These are phyloP conservation scores for Melopsittacus undulatus DNA, from an alignment of 2,797 vertebrate genomes.

Conservation along the genomic window DNA sequence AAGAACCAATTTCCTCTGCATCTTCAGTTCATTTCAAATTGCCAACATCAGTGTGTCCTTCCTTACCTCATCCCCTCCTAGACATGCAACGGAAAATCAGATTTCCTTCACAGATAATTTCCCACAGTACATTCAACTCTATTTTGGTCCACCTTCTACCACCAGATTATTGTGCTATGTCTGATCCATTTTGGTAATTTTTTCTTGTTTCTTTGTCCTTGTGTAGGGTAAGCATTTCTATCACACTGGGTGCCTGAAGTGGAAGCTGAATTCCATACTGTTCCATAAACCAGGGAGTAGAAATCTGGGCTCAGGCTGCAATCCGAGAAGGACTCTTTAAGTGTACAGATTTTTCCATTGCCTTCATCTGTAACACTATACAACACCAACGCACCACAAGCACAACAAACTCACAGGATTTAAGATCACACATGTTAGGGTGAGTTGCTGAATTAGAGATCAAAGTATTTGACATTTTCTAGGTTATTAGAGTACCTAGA, in stretches of 20 bases:
- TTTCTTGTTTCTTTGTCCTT: not conserved
- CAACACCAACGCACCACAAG: not conserved
- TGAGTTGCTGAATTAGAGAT: not conserved
- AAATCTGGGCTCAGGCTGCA: not conserved
- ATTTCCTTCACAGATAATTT: not conserved
- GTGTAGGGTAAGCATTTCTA: not conserved
- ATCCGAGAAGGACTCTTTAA: not conserved
- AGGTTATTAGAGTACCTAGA: not conserved
- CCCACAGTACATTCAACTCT: not conserved
- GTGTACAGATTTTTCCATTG: not conserved
- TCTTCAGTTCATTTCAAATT: not conserved
- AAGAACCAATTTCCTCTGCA: not conserved
- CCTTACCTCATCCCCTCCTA: not conserved
- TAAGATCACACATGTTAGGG: not conserved
- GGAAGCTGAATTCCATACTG: not conserved
- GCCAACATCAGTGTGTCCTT: not conserved
- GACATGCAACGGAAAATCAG: not conserved
- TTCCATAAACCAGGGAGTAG: not conserved
- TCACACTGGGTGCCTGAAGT: not conserved
- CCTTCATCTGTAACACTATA: not conserved
- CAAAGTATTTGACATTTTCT: constrained; percentile 4
- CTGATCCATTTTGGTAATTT: not conserved
- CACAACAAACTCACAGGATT: not conserved
- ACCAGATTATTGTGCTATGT: not conserved
- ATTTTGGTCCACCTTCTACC: not conserved